Evolutionary conservation across 1,140 invertebrate species (phyloP).

Genomic region (Drosophila azteca): DNA sequence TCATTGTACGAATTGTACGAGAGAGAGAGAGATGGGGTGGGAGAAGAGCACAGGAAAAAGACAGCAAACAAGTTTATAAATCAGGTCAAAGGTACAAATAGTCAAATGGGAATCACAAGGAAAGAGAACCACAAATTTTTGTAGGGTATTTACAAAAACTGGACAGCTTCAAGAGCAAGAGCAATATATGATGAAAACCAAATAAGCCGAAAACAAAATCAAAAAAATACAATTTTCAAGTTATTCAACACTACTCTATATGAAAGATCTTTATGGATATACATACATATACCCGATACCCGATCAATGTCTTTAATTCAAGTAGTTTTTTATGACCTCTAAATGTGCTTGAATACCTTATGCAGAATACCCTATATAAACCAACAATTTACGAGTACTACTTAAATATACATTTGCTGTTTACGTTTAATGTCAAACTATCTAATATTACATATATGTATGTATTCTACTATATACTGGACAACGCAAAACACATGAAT

Average conservation of each 20-base stretch:
- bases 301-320: conserved; percentile 44
- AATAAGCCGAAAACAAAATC: conserved; percentile 15
- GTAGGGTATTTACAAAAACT: conserved; percentile 66
- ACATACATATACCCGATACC: conserved; percentile 23
- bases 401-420: conserved; percentile 48
- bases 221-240: conserved; percentile 22
- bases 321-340: conserved; percentile 75
- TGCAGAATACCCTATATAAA: conserved; percentile 45
- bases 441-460: conserved; percentile 26
- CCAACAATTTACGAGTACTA: conserved; percentile 39
- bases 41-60: conserved; percentile 28
- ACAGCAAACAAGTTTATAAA: conserved; percentile 12
- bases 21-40: conserved; percentile 15
- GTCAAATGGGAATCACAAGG: conserved; percentile 46
- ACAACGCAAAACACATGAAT: conserved; percentile 37
- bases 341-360: conserved; percentile 72
- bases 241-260: conserved; percentile 19
- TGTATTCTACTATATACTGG: conserved; percentile 21
- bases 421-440: conserved; percentile 45
- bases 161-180: conserved; percentile 24
- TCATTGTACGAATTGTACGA: conserved; percentile 5
- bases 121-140: conserved; percentile 57
- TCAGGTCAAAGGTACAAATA: conserved; percentile 73
- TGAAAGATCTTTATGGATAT: conserved; percentile 24
- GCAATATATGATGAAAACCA: conserved; percentile 12